phyloP scores from a whole-genome alignment of 30 jellyfish, hydroid and myxozoan genomes.

The Aurelia sp. region DNA sequence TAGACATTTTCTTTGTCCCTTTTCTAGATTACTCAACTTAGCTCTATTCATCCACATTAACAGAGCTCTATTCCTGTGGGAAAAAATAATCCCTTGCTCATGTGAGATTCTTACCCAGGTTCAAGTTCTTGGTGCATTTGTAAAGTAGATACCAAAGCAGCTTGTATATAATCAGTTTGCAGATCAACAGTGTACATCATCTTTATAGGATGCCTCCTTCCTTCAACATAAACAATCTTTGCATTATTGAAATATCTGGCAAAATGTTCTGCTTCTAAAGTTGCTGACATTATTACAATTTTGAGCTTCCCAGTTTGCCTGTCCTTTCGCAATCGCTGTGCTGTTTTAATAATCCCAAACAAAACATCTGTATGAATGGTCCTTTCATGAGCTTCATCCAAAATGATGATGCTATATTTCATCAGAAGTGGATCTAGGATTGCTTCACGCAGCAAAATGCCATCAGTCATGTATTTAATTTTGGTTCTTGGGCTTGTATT shows the following conservation, averaged over 20 bases:
- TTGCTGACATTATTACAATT: slow-evolving; percentile 96
- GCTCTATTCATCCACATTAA: no score
- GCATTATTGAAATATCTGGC: slow-evolving; percentile 88
- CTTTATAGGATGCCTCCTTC: slow-evolving; percentile 88
- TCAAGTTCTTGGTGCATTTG: slow-evolving; percentile 82
- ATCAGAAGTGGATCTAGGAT: slow-evolving; percentile 69
- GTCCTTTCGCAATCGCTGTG: slow-evolving; percentile 70
- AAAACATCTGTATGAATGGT: slow-evolving; percentile 91
- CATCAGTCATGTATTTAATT: slow-evolving; percentile 92
- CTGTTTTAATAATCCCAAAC: slow-evolving; percentile 93
- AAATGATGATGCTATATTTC: slow-evolving; percentile 55
- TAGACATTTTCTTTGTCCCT: no score
- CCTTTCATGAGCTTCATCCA: slow-evolving; percentile 98
- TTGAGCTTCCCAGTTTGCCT: slow-evolving; percentile 37
- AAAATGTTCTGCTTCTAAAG: slow-evolving; percentile 91
- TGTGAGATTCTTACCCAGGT: slow-evolving; percentile 67
- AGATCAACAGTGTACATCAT: slow-evolving; percentile 84
- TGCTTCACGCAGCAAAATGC: slow-evolving; percentile 87
- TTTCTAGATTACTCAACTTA: no score
- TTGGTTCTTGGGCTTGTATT: slow-evolving; percentile 66
- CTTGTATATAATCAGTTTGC: slow-evolving; percentile 89
- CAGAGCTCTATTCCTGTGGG: no score
- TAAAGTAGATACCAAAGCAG: slow-evolving; percentile 79
- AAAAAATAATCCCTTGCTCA: no score
- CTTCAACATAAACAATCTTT: slow-evolving; percentile 86